Percentiles rank a stretch among this genome's conserved stretches.
Conservation (phyloP, 1,140 invertebrate species). For the Micrasema longulum region DNA sequence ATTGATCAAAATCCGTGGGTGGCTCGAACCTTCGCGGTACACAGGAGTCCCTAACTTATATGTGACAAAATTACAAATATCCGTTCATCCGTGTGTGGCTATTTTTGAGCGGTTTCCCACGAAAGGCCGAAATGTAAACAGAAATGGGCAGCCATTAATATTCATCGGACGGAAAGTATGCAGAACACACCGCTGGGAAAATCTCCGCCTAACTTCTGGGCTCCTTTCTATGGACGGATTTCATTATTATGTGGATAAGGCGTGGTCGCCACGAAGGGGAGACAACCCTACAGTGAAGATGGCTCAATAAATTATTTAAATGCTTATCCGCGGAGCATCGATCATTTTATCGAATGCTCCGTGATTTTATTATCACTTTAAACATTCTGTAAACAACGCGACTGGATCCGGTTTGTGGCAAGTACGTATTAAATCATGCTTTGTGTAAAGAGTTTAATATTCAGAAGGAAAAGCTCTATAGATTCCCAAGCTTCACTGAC, state of each 20-base stretch:
- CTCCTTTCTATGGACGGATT: constrained; percentile 45
- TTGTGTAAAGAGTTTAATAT: too few species aligned
- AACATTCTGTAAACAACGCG: constrained; percentile 1
- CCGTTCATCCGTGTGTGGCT: constrained; percentile 22
- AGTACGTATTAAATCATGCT: neutral
- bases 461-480: neutral
- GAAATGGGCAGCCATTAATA: constrained; percentile 51
- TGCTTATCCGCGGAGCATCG: constrained; percentile 23
- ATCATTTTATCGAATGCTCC: constrained; percentile 29
- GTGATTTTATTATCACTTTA: constrained; percentile 32
- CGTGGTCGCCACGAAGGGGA: constrained; percentile 39
- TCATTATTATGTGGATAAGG: constrained; percentile 45
- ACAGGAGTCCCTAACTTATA: constrained; percentile 29
- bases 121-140: constrained; percentile 49
- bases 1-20: constrained; percentile 44
- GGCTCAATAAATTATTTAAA: constrained; percentile 38
- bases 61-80: constrained; percentile 43
- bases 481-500: neutral
- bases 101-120: constrained; percentile 48
- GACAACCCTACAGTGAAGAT: constrained; percentile 23
- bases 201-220: constrained; percentile 39
- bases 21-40: constrained; percentile 25
- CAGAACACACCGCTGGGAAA: constrained; percentile 50
- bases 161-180: constrained; percentile 51
- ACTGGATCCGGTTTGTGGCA: constrained; percentile 4